Conservation (phyloP, 2,797 vertebrate species). For the Ambastaia sidthimunki region DNA sequence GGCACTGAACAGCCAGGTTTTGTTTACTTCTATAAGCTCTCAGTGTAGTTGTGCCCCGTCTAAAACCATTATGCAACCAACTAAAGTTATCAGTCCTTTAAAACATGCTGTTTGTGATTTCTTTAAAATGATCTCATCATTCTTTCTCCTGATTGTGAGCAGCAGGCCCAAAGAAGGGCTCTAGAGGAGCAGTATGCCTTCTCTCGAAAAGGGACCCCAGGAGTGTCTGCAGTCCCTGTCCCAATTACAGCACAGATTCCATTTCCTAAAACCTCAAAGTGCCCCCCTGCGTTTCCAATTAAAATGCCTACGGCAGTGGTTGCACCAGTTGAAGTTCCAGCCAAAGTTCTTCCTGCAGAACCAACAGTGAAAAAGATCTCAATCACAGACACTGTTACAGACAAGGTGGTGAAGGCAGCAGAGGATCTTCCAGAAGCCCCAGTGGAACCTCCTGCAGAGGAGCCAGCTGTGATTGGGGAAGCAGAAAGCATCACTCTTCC, state of each 20-base stretch:
- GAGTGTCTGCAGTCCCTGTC: conserved; percentile 59
- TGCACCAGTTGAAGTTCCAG: conserved; percentile 49
- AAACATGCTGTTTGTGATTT: conserved; percentile 8
- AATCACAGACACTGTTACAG: not conserved
- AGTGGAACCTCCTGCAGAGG: not conserved
- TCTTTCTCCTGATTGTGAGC: conserved; percentile 42
- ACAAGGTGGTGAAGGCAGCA: conserved; percentile 13
- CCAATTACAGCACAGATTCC: conserved; percentile 61
- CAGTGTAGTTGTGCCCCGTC: not conserved
- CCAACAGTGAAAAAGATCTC: conserved; percentile 23
- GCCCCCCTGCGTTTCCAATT: not conserved
- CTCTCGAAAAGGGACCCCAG: conserved; percentile 65
- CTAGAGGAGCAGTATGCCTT: conserved; percentile 70
- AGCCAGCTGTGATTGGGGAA: conserved; percentile 40
- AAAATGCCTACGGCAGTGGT: conserved; percentile 47
- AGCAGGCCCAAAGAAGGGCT: conserved; percentile 71
- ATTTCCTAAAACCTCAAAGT: conserved; percentile 1
- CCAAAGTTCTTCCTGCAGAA: conserved; percentile 15
- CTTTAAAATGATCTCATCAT: not conserved
- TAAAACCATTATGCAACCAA: not conserved
- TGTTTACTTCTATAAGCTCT: conserved; percentile 22
- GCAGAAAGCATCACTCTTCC: conserved; percentile 43
- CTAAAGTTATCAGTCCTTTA: not conserved
- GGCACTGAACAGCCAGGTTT: conserved; percentile 67
- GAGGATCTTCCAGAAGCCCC: conserved; percentile 35